Evolutionary conservation across 2,888 invertebrate genomes (phyloP).

Genomic region (Stenodema calcarata): DNA sequence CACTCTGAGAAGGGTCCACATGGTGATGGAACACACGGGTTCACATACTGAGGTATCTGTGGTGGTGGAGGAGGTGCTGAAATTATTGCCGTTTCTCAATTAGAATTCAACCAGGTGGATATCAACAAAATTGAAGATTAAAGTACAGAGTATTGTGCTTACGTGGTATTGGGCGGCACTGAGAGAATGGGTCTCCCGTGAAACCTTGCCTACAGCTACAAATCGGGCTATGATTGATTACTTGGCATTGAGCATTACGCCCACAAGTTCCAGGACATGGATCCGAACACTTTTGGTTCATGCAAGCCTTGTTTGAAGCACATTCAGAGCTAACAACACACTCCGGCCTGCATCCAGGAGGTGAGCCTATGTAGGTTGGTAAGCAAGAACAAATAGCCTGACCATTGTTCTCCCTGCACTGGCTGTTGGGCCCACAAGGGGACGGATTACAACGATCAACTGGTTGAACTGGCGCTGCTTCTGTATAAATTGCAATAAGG

Average conservation of each 20-base stretch:
- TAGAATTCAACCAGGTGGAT: background rate
- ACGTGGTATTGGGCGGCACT: slow-evolving; percentile 64
- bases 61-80: slow-evolving; percentile 43
- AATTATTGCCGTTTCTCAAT: background rate
- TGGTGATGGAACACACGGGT: slow-evolving; percentile 71
- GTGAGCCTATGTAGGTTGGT: slow-evolving; percentile 77
- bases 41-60: slow-evolving; percentile 56
- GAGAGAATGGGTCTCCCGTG: slow-evolving; percentile 73
- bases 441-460: slow-evolving; percentile 64
- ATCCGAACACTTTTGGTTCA: slow-evolving; percentile 64
- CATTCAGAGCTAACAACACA: slow-evolving; percentile 73
- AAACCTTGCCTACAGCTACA: slow-evolving; percentile 74
- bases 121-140: background rate
- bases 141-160: background rate
- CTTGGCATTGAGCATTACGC: slow-evolving; percentile 74
- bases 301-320: slow-evolving; percentile 63
- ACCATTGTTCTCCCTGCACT: slow-evolving; percentile 64
- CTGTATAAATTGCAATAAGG: background rate
- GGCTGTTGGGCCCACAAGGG: slow-evolving; percentile 76
- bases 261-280: slow-evolving; percentile 78
- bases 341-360: slow-evolving; percentile 77
- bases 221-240: slow-evolving; percentile 77
- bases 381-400: slow-evolving; percentile 76
- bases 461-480: slow-evolving; percentile 43
- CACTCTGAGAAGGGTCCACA: slow-evolving; percentile 66